Evolutionary conservation across 2,888 invertebrate genomes (phyloP).

Genomic region (Heliconius ethilla): DNA sequence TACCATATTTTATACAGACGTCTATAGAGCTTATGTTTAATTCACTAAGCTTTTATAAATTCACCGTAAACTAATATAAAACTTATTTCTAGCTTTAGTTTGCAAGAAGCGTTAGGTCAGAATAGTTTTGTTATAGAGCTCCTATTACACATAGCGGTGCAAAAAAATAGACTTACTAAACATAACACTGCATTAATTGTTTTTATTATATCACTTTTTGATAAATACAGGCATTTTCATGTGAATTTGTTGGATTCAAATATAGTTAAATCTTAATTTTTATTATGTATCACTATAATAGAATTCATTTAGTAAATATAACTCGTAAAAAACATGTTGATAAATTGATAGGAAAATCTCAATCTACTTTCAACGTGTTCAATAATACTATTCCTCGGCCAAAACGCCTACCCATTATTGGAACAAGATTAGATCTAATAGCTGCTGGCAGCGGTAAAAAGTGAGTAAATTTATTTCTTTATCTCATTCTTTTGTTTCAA

Average conservation of each 20-base stretch:
- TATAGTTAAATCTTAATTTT: not conserved
- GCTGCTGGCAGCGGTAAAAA: constrained; percentile 64
- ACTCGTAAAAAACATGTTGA: constrained; percentile 20
- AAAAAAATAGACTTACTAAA: not conserved
- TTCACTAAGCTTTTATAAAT: constrained; percentile 49
- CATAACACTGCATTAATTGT: not conserved
- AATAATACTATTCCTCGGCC: constrained; percentile 76
- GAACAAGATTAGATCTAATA: constrained; percentile 78
- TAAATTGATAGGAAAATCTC: constrained; percentile 23
- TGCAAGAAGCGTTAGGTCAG: constrained; percentile 42
- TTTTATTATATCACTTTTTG: not conserved
- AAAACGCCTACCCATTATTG: constrained; percentile 77
- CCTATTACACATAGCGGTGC: not conserved
- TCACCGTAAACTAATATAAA: constrained; percentile 10
- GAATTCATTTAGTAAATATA: constrained; percentile 2
- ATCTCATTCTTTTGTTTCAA: not conserved
- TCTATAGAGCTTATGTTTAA: constrained; percentile 47
- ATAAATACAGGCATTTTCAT: not conserved
- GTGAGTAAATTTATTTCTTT: constrained; percentile 53
- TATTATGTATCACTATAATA: constrained; percentile 9
- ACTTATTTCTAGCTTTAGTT: constrained; percentile 51
- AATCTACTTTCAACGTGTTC: constrained; percentile 39
- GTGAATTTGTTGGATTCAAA: not conserved
- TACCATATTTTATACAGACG: constrained; percentile 35
- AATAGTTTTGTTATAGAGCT: constrained; percentile 31